Conservation (phyloP, 2,888 invertebrate species). For the Oligia strigilis region DNA sequence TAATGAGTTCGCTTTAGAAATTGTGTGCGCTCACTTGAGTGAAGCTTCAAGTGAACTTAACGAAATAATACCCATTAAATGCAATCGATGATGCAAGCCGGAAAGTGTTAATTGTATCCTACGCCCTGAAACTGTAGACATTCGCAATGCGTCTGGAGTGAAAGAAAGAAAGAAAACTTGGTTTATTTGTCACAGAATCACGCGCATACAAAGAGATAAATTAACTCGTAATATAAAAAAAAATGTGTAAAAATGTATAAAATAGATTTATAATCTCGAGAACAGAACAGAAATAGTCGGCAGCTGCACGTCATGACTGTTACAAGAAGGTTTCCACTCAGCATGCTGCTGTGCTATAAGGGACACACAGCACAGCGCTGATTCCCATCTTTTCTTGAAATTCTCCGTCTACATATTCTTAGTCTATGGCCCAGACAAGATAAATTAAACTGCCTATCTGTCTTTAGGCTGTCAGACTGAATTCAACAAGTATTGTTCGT, state of each 20-base stretch:
- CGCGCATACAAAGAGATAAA: too few relatives aligned
- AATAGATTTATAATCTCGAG: too few relatives aligned
- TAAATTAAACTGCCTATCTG: slow-evolving; percentile 2
- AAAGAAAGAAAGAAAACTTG: too few relatives aligned
- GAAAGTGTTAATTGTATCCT: not conserved
- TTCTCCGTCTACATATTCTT: not conserved
- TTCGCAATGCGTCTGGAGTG: not conserved
- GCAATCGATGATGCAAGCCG: not conserved
- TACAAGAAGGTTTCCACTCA: too few relatives aligned
- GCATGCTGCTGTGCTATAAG: not conserved
- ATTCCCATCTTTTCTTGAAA: not conserved
- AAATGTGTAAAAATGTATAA: too few relatives aligned
- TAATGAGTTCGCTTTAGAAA: not conserved
- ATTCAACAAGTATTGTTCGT: slow-evolving; percentile 34
- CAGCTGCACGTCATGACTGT: too few relatives aligned
- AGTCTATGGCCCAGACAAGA: slow-evolving; percentile 1
- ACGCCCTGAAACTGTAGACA: not conserved
- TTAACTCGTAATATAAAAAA: too few relatives aligned
- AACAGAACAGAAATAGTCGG: too few relatives aligned
- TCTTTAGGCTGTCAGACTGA: slow-evolving; percentile 9
- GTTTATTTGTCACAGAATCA: too few relatives aligned
- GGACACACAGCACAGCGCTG: not conserved
- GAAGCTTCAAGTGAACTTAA: too few relatives aligned
- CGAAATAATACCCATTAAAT: not conserved
- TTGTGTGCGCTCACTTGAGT: not conserved